A percentile compares a stretch with the other conserved stretches of the same genome.
Evolutionary conservation across 2,797 vertebrate genomes (phyloP).

Genomic region (Toxotes lorentzi): DNA sequence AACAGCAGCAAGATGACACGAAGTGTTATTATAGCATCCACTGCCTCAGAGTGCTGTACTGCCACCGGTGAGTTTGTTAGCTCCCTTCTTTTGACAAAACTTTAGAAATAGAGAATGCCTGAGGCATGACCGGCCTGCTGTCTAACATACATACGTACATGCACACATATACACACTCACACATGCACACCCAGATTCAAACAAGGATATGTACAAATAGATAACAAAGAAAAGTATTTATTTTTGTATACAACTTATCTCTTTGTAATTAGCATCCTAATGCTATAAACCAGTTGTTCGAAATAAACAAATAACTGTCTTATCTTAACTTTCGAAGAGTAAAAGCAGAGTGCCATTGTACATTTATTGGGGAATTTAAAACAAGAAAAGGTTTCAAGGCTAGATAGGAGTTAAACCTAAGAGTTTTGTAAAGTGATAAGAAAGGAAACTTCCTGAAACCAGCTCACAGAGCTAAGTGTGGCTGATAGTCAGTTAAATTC

Average conservation of each 20-base stretch:
- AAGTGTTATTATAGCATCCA: slow-evolving; percentile 52
- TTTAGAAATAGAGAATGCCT: slow-evolving; percentile 46
- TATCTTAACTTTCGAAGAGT: slow-evolving; percentile 15
- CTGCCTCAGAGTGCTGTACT: slow-evolving; percentile 34
- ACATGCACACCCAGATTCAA: background rate
- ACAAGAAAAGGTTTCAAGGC: slow-evolving; percentile 1
- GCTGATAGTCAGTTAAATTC: slow-evolving; percentile 20
- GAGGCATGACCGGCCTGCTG: slow-evolving; percentile 52
- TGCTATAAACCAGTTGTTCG: slow-evolving; percentile 22
- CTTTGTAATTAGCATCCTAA: slow-evolving; percentile 17
- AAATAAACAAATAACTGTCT: slow-evolving; percentile 18
- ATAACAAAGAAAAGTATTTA: slow-evolving; percentile 28
- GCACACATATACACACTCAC: background rate
- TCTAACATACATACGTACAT: slow-evolving; percentile 38
- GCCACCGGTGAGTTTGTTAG: slow-evolving; percentile 42
- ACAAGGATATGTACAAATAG: slow-evolving; percentile 12
- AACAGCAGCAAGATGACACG: slow-evolving; percentile 57
- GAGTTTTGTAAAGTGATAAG: slow-evolving; percentile 2
- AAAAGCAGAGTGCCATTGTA: slow-evolving; percentile 1
- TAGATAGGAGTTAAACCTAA: background rate
- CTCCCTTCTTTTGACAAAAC: slow-evolving; percentile 49
- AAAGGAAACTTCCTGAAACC: background rate
- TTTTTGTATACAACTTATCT: slow-evolving; percentile 17
- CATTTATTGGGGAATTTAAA: slow-evolving; percentile 10
- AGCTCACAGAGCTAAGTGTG: background rate